Base-by-base conservation (phyloP, 2,797 vertebrate genomes). In the Valencia hispanica region DNA sequence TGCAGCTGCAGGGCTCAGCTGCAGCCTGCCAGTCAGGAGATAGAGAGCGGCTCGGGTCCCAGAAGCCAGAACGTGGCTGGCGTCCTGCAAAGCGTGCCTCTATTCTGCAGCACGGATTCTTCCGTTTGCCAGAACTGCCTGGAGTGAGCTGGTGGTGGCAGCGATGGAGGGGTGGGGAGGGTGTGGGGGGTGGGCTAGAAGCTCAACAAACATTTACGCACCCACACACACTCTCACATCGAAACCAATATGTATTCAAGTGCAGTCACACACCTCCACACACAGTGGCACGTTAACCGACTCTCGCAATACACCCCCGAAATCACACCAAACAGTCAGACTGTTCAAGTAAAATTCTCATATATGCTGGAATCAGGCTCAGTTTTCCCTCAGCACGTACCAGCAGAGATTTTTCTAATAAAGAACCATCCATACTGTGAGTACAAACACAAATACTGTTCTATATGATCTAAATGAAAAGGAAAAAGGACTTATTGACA, bases 201-300 rank as follows among this genome's bases (percentile, higher is more conserved):
- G 90, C 93, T 92, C 91, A 84, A 87, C 90, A 92, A 92, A 93
- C 93, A 94, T 92, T 92, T 90, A 86, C 88, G 90, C 92, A 91
- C 93, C 90, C 92, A 92, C 92, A 88, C 92, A 92, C 86, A 83
- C 90, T 90, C 89, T 88, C 91, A 43, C 89, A 86, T 87, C 85
- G 51, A 89, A 71, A 89, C 91, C 90, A 91, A 94, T 92, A 91
- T 92, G 93, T 91, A 93, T 92, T 94, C 90, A 92, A 92, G 90
- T 87, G 89, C 90, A 91, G 89, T 90, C 94, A 84, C 93, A 94
- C 93, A 94, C 93, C 93, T 93, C 92, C 93, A 92, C 92, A 93
- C 89, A 89, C 93, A 86, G 87, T 83, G 86, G 83, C 90, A 88
- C 86, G 83, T 89, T 87, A 91, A 89, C 88, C 74, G 75, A 84